Evolutionary conservation across 1,140 invertebrate species (phyloP).

Genomic region (Tetramorium alpestre): DNA sequence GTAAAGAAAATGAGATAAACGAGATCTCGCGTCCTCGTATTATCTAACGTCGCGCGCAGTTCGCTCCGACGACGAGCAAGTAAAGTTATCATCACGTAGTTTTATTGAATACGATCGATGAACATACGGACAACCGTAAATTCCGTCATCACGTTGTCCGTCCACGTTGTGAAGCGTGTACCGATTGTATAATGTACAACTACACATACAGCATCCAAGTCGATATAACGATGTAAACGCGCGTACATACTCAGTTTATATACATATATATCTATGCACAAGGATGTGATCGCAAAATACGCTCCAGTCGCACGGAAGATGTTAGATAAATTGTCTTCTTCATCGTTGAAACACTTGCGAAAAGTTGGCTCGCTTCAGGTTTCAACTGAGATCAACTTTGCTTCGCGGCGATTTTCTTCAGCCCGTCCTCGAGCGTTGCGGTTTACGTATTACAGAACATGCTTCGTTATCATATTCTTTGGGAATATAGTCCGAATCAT

Average conservation of each 20-base stretch:
- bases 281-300: conserved; percentile 50
- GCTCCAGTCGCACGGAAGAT: conserved; percentile 9
- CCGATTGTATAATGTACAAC: conserved; percentile 68
- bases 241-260: conserved; percentile 73
- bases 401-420: conserved; percentile 22
- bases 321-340: conserved; percentile 27
- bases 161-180: conserved; percentile 56
- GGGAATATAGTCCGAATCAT: conserved; percentile 7
- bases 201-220: conserved; percentile 75
- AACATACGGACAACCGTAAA: conserved; percentile 52
- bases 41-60: neutral
- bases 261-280: conserved; percentile 75
- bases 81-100: conserved; percentile 19
- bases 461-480: conserved; percentile 26
- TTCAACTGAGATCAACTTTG: conserved; percentile 24
- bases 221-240: conserved; percentile 73
- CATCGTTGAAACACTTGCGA: neutral
- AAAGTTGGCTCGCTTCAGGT: neutral
- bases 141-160: conserved; percentile 53
- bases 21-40: conserved; percentile 72
- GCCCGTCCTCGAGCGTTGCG: neutral
- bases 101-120: conserved; percentile 27
- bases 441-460: conserved; percentile 15
- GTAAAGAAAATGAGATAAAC: conserved; percentile 70
- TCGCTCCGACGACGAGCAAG: neutral